Evolutionary conservation across 2,888 invertebrate genomes (phyloP).

Genomic region (Pterostichus madidus): DNA sequence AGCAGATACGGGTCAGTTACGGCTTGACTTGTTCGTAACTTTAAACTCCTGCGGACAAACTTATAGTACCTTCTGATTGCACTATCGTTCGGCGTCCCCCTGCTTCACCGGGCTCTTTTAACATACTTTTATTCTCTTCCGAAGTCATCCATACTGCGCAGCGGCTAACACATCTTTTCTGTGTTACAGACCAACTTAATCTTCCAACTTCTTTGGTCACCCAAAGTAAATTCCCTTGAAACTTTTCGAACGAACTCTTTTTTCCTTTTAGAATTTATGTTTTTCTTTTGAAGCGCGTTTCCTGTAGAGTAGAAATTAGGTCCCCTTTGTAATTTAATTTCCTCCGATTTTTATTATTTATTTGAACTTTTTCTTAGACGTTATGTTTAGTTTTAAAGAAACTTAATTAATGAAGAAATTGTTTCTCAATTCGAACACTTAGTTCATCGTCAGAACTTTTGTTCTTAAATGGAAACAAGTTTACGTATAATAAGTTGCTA

Average conservation of each 20-base stretch:
- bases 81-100: constrained; percentile 12
- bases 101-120: constrained; percentile 1
- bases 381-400: constrained; percentile 45
- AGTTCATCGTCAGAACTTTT: constrained; percentile 15
- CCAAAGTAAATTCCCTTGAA: constrained; percentile 65
- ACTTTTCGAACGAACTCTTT: constrained; percentile 55
- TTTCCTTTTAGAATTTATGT: constrained; percentile 63
- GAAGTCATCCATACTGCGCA: constrained; percentile 59
- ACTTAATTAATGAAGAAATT: constrained; percentile 45
- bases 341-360: constrained; percentile 56
- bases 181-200: constrained; percentile 55
- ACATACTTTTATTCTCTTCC: constrained; percentile 64
- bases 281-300: constrained; percentile 56
- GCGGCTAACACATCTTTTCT: constrained; percentile 48
- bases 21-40: constrained; percentile 51
- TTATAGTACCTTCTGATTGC: constrained; percentile 62
- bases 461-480: constrained; percentile 9
- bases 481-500: not conserved
- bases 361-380: constrained; percentile 44
- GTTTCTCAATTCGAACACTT: constrained; percentile 37
- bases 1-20: constrained; percentile 44
- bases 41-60: constrained; percentile 45
- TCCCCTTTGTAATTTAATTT: constrained; percentile 62
- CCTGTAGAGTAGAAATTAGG: constrained; percentile 47
- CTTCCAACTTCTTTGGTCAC: constrained; percentile 63